Conservation (phyloP, 37 sponge, comb jelly and placozoan genomes). For the Oopsacas minuta region DNA sequence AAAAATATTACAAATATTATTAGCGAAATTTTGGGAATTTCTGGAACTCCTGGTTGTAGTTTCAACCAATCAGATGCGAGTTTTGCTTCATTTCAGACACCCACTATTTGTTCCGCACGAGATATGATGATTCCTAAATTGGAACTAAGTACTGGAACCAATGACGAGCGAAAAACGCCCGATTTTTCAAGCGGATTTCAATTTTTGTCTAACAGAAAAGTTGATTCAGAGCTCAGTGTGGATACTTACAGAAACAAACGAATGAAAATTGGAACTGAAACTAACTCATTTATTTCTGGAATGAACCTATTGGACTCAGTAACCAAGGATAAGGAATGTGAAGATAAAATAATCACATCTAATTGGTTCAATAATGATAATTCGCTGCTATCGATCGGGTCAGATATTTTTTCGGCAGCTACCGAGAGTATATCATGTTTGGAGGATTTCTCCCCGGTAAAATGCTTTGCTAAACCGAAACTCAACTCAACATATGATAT, state of each 20-base stretch:
- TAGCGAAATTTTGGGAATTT: conserved; percentile 6
- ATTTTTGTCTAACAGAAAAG: neutral
- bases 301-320: neutral
- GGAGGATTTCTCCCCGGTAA: neutral
- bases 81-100: neutral
- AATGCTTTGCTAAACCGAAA: neutral
- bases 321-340: neutral
- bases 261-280: neutral
- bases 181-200: neutral
- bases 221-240: neutral
- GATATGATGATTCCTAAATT: neutral
- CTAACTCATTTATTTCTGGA: neutral
- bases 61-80: neutral
- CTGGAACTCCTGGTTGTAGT: neutral
- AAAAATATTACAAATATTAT: conserved; percentile 9
- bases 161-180: neutral
- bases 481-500: neutral
- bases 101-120: neutral
- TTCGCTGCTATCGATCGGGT: neutral
- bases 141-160: conserved; percentile 6
- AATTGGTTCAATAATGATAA: neutral
- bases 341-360: neutral
- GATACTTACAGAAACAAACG: neutral
- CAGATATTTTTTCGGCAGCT: neutral
- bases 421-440: neutral